Conservation (phyloP, 2,113 vertebrate species). For the Eupsittula cactorum region DNA sequence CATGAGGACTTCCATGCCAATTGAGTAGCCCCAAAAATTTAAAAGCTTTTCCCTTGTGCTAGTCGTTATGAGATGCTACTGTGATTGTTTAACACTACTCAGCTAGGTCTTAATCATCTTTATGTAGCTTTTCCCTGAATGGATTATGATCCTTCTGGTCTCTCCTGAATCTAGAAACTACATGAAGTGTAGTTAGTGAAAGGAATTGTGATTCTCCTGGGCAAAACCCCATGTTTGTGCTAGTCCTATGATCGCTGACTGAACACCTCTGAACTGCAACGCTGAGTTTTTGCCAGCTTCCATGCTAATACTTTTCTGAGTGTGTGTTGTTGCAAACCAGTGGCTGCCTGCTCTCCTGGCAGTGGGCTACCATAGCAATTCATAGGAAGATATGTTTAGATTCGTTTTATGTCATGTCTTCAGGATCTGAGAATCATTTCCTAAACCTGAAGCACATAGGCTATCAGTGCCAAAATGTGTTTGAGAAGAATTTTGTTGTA, state of each 20-base stretch:
- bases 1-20: neutral
- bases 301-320: neutral
- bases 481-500: neutral
- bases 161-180: neutral
- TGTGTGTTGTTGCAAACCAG: neutral
- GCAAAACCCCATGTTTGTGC: fast-evolving
- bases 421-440: neutral
- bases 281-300: neutral
- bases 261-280: neutral
- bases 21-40: neutral
- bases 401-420: neutral
- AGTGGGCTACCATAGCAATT: neutral
- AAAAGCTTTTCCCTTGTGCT: neutral
- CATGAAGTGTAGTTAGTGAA: fast-evolving
- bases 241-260: neutral
- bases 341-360: neutral
- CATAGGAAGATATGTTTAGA: neutral
- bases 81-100: neutral
- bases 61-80: neutral
- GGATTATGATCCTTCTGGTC: neutral
- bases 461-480: neutral
- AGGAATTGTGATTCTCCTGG: neutral
- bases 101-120: neutral
- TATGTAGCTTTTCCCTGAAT: neutral
- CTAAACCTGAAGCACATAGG: neutral